Conservation (phyloP, 30 jellyfish, hydroid and myxozoan species). For the Hydractinia echinata region DNA sequence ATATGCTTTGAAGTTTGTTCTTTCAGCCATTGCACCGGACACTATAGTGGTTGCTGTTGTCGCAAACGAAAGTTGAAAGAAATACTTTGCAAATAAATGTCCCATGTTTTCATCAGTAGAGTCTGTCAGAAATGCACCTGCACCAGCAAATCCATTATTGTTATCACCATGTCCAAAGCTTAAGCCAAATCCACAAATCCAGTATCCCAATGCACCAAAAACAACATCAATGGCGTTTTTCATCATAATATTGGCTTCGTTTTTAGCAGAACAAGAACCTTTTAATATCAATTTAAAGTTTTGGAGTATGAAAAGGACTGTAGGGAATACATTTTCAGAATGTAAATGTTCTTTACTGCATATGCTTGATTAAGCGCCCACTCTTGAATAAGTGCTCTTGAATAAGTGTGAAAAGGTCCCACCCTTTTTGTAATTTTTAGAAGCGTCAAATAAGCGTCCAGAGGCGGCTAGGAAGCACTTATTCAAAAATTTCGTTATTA, state of each 20-base stretch:
- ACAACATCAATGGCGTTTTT: slow-evolving; percentile 78
- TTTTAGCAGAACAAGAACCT: slow-evolving; percentile 74
- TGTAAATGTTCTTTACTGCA: too few species aligned
- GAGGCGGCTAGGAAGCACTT: too few species aligned
- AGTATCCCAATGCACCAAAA: slow-evolving; percentile 79
- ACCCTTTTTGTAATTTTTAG: too few species aligned
- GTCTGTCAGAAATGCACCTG: slow-evolving; percentile 60
- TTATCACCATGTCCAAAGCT: slow-evolving; percentile 56
- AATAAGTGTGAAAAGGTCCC: too few species aligned
- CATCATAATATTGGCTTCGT: slow-evolving; percentile 82
- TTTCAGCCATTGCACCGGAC: slow-evolving; percentile 96
- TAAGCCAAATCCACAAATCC: slow-evolving; percentile 79
- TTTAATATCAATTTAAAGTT: not conserved
- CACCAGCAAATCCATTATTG: slow-evolving; percentile 58
- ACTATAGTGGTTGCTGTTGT: slow-evolving; percentile 92
- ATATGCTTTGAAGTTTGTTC: slow-evolving; percentile 65
- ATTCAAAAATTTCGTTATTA: too few species aligned
- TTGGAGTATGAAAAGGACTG: too few species aligned
- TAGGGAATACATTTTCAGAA: too few species aligned
- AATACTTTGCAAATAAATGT: slow-evolving; percentile 40
- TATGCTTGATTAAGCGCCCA: too few species aligned
- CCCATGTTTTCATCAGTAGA: slow-evolving; percentile 73
- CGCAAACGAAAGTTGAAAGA: slow-evolving; percentile 82
- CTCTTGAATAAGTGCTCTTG: too few species aligned
- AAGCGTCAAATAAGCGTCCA: too few species aligned